These are phyloP conservation scores for Prostheceraeus crozeri DNA, from an alignment of 2,888 invertebrate genomes.

Conservation along the genomic window DNA sequence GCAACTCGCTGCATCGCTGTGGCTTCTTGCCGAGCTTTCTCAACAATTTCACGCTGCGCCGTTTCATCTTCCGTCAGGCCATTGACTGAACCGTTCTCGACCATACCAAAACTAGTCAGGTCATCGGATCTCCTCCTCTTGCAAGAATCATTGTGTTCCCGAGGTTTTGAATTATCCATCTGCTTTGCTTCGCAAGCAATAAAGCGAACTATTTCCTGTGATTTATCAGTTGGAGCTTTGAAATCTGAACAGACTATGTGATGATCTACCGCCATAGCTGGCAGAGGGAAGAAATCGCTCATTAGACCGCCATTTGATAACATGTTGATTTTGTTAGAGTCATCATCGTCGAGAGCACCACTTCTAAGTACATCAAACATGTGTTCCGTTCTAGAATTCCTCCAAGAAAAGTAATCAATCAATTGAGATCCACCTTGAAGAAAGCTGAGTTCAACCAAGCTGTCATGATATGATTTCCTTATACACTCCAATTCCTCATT, in stretches of 20 bases:
- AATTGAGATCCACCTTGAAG: conserved; percentile 21
- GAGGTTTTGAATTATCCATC: too few species aligned
- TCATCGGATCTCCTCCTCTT: too few species aligned
- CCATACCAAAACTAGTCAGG: too few species aligned
- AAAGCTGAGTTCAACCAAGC: conserved; percentile 28
- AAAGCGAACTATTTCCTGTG: too few species aligned
- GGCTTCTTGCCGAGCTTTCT: conserved; percentile 65
- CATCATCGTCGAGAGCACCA: conserved; percentile 26
- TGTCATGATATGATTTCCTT: conserved; percentile 27
- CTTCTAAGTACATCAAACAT: conserved; percentile 13
- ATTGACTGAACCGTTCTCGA: too few species aligned
- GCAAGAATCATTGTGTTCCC: too few species aligned
- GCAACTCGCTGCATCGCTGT: conserved; percentile 82
- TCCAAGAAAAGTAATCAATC: conserved; percentile 25
- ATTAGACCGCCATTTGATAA: not conserved
- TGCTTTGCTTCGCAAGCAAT: too few species aligned
- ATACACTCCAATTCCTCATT: too few species aligned
- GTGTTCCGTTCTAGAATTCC: not conserved
- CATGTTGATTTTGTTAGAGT: conserved; percentile 9
- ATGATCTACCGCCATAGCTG: too few species aligned
- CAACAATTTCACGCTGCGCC: conserved; percentile 34
- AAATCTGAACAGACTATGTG: too few species aligned
- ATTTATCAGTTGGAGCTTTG: too few species aligned
- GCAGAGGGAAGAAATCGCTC: conserved; percentile 23
- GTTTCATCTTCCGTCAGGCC: too few species aligned